These are phyloP conservation scores for Thymelicus acteon DNA, from an alignment of 2,888 invertebrate species.

Conservation along the genomic window DNA sequence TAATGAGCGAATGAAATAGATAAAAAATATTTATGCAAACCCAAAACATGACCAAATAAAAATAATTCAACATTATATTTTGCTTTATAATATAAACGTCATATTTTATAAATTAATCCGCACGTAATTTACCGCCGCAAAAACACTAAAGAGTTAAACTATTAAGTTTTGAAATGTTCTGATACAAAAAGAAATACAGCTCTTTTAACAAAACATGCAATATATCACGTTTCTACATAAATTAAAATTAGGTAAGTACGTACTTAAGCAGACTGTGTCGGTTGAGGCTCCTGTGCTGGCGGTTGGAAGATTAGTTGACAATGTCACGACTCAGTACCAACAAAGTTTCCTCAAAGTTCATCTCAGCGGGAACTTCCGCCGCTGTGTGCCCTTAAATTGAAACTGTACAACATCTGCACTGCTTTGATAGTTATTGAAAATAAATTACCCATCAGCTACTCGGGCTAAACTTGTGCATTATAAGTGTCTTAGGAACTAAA, in stretches of 20 bases:
- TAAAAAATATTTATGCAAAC: too few species aligned
- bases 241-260: constrained; percentile 5
- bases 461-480: constrained; percentile 7
- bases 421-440: constrained; percentile 73
- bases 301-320: constrained; percentile 80
- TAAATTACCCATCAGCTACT: constrained; percentile 57
- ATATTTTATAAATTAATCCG: too few species aligned
- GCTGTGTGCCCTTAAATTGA: constrained; percentile 79
- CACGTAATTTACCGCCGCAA: too few species aligned
- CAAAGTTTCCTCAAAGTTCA: constrained; percentile 77
- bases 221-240: constrained; percentile 6
- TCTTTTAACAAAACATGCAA: neutral
- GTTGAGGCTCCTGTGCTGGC: constrained; percentile 51
- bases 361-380: constrained; percentile 66
- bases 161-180: too few species aligned
- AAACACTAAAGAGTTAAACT: too few species aligned
- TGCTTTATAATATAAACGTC: too few species aligned
- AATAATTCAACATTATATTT: too few species aligned
- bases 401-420: constrained; percentile 80
- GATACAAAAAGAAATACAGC: too few species aligned
- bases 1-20: too few species aligned
- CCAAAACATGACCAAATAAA: too few species aligned
- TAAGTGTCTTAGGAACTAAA: constrained; percentile 1
- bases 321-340: constrained; percentile 65
- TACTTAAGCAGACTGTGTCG: constrained; percentile 22